Percentiles rank a stretch among this genome's conserved stretches.
Conservation (phyloP, 2,113 vertebrate species). For the Paradisaea rubra region DNA sequence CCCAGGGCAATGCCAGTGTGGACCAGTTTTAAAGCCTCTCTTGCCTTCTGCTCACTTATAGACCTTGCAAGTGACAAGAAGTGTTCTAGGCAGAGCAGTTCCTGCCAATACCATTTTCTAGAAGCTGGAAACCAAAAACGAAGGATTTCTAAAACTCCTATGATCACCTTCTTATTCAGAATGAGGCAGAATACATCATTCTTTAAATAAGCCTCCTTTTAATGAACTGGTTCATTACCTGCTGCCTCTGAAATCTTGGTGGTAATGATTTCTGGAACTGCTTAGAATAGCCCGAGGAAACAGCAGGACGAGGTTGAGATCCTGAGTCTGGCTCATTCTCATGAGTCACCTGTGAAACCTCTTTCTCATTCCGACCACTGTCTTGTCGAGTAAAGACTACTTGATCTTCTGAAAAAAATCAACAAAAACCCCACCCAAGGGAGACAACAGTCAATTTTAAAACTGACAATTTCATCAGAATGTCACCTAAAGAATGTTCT, state of each 20-base stretch:
- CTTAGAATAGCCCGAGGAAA: conserved; percentile 93
- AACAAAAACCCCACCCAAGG: not conserved
- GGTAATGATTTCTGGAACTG: conserved; percentile 97
- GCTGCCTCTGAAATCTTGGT: conserved; percentile 94
- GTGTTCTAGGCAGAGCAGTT: not conserved
- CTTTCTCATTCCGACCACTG: conserved; percentile 71
- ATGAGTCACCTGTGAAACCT: conserved; percentile 64
- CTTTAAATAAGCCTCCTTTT: not conserved
- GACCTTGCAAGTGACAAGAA: not conserved
- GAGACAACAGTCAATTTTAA: not conserved
- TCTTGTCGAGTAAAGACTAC: conserved; percentile 67
- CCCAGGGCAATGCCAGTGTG: not conserved
- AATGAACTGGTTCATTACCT: conserved; percentile 71
- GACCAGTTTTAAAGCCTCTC: not conserved
- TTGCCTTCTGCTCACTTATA: not conserved
- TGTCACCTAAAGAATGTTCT: not conserved
- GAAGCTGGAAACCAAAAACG: not conserved
- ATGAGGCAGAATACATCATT: not conserved
- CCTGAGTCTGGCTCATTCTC: conserved; percentile 85
- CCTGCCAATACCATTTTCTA: not conserved
- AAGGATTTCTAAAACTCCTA: not conserved
- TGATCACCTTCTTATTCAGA: not conserved
- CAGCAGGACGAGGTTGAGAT: conserved; percentile 83
- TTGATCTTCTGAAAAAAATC: conserved; percentile 50
- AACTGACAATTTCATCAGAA: not conserved